Evolutionary conservation across 2,888 invertebrate species (phyloP), one percentile per base, ranked within the genome.

Genomic region (Callyntrura sp.): DNA sequence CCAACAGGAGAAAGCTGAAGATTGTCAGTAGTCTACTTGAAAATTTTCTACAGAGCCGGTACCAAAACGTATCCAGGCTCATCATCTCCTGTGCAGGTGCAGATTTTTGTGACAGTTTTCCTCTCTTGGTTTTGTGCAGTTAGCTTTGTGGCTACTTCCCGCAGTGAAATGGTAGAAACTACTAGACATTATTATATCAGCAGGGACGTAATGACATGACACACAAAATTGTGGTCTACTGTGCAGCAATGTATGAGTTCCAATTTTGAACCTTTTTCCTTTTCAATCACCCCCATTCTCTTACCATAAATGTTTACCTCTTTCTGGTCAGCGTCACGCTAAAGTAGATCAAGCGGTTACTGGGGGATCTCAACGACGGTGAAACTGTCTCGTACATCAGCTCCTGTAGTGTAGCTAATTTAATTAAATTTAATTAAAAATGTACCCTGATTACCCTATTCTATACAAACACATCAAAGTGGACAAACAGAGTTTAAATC

Each of bases 101-200:
- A 79, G 57, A 57, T 60, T 73, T 79, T 79, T 57, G 35, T 28
- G 79, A 79, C 79, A 79, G 60, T 57, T 79, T 28, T 28, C 17
- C 20, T 28, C 48, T 73, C 48, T 73, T 17, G 12, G 35, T 73
- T 20, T 48, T 73, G 48, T 79, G 20, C 48, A 9, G 23, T 17
- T 35, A 70, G 68, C 43, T 35, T 70, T 70, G 68, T 43, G 68
- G 68, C 43, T 73, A 73, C 73, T 48, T 73, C 73, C 45, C 12
- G 23, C 73, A 73, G 48, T 73, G 48, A 73, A 20, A 48, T 23
- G 68, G 73, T 45, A 73, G 48, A 73, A 45, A 23, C 73, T 11
- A 23, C 43, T 35, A 43, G 43, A 70, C 68, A 43, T 70, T 70
- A 70, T 43, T 70, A 70, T 17, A 65, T 35, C 68, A 70, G 43